A percentile compares a stretch with the other conserved stretches of the same genome.
Evolutionary conservation across 2,888 invertebrate genomes (phyloP).

Genomic region (Sialis fuliginosa): DNA sequence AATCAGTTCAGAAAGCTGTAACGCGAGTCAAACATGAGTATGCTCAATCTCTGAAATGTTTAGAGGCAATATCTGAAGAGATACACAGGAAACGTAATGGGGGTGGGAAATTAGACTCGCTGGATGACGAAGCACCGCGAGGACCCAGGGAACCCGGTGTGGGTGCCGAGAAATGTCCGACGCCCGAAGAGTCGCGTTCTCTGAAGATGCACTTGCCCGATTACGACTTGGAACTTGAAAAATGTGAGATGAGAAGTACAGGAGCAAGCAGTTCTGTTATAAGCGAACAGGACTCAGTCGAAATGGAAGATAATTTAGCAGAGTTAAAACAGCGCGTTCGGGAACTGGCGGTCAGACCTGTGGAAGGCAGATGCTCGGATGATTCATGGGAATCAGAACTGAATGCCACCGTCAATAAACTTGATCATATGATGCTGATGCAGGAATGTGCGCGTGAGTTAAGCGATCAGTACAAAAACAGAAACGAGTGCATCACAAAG

Average conservation of each 20-base stretch:
- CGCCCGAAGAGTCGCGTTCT: neutral
- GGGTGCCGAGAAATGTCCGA: constrained; percentile 33
- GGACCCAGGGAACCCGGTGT: constrained; percentile 45
- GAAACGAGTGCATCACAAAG: too few species aligned
- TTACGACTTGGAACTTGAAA: constrained; percentile 36
- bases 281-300: constrained; percentile 27
- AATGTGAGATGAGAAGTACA: constrained; percentile 34
- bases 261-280: constrained; percentile 30
- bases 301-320: constrained; percentile 33
- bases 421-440: constrained; percentile 52
- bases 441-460: constrained; percentile 41
- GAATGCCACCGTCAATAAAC: constrained; percentile 58
- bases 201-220: constrained; percentile 21
- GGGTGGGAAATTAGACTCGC: constrained; percentile 16
- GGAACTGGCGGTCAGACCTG: constrained; percentile 53
- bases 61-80: constrained; percentile 85
- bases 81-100: constrained; percentile 56
- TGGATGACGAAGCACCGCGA: constrained; percentile 26
- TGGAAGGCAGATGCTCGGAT: constrained; percentile 42
- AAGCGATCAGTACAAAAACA: constrained; percentile 14
- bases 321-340: constrained; percentile 49
- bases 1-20: constrained; percentile 63
- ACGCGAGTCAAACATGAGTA: constrained; percentile 65
- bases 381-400: constrained; percentile 60
- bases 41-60: constrained; percentile 59